Evolutionary conservation across 2,113 vertebrate genomes (phyloP), one percentile per base, ranked within the genome.

Genomic region (Mystacornis crossleyi): DNA sequence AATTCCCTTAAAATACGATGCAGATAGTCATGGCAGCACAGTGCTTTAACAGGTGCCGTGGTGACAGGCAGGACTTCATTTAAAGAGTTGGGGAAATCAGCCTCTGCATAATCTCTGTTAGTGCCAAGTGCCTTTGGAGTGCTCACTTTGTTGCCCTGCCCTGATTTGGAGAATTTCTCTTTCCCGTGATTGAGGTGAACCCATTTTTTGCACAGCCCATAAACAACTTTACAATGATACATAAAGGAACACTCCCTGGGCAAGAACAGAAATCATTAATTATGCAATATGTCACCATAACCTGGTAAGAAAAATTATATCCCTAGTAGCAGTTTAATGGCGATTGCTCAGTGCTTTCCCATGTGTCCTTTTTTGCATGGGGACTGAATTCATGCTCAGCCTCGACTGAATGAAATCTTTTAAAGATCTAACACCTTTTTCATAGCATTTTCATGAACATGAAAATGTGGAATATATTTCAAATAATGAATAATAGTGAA

Each of bases 61-160:
- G 38, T 53, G 50, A 65, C 61, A 90, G 77, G 34, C 73, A 88
- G 29, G 38, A 38, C 18, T 85, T 34, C 24, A 50, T 55, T 93
- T 94, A 72, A 81, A 71, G 58, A 61, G 48, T 90, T 93, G 19
- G 33, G 20, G 50, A 75, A 84, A 73, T 43, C 42, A 50, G 67
- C 16, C 16, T 86, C 71, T 91, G 14, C 48, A 57, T 91, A n/a
- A 93, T 95, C 36, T 82, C 55, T 94, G 6, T 34, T 50, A 87
- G 79, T 96, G 85, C 72, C 65, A 87, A 85, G 19, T 73, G 51
- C 42, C 47, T 93, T 96, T 87, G 93, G 81, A 96, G 87, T 57
- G 88, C 64, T 93, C 48, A 24, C 80, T 94, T 92, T 90, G 86
- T 91, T 96, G 62, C 80, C 72, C 48, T 95, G 88, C 93, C 45